A percentile compares a stretch with the other conserved stretches of the same genome.
These are phyloP conservation scores for Epinephelus fuscoguttatus DNA, from an alignment of 2,113 vertebrate species.

Conservation along the genomic window DNA sequence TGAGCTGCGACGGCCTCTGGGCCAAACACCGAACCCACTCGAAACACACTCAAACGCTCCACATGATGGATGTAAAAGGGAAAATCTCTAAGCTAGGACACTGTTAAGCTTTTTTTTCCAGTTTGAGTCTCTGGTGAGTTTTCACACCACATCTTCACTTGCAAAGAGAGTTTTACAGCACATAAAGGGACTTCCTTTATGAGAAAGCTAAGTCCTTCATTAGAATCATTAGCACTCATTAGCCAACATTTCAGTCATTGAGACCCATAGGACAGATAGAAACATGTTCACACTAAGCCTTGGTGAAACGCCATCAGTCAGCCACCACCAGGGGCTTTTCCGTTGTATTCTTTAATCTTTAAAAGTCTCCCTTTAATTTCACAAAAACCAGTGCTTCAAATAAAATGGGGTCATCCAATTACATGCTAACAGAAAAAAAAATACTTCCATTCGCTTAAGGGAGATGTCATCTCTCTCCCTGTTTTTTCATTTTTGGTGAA, in stretches of 20 bases:
- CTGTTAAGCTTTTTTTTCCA: neutral
- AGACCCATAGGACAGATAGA: constrained; percentile 50
- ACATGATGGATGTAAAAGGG: constrained; percentile 42
- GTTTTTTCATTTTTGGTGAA: constrained; percentile 46
- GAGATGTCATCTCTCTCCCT: constrained; percentile 39
- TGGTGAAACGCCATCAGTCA: constrained; percentile 41
- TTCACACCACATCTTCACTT: neutral
- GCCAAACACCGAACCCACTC: constrained; percentile 38
- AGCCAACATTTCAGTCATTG: constrained; percentile 56
- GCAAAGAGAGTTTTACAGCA: constrained; percentile 8
- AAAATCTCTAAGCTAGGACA: constrained; percentile 27
- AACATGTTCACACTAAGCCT: constrained; percentile 47
- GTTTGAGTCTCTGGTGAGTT: constrained; percentile 11
- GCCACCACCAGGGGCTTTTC: constrained; percentile 27
- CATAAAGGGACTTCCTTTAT: constrained; percentile 30
- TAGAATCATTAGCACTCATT: constrained; percentile 54
- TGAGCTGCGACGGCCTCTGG: constrained; percentile 31
- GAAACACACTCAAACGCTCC: constrained; percentile 51
- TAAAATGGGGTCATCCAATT: constrained; percentile 61
- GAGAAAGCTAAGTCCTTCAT: constrained; percentile 46
- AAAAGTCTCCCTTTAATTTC: constrained; percentile 42
- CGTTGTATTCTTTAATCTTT: constrained; percentile 48
- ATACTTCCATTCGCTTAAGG: constrained; percentile 37
- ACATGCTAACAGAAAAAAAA: constrained; percentile 42
- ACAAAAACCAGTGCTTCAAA: constrained; percentile 23